phyloP scores from a whole-genome alignment of 2,113 vertebrate genomes.

The Chionis minor region DNA sequence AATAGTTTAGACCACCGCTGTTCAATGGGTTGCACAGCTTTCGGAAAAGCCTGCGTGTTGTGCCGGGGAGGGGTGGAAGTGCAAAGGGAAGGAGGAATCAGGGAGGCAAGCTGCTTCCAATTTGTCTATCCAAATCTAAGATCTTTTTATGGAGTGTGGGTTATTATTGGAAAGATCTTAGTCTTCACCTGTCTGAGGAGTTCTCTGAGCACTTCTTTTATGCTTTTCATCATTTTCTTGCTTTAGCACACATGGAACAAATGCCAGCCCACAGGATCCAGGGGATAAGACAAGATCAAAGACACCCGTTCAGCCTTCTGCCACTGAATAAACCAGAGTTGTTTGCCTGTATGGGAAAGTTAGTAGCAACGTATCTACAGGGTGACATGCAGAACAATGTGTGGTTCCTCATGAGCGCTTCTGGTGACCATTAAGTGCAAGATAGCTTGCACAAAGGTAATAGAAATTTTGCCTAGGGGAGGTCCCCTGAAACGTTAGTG shows the following conservation, averaged over 20 bases:
- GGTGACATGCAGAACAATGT: background rate
- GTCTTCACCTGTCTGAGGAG: conserved; percentile 2
- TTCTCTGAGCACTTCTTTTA: background rate
- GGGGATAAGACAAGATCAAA: background rate
- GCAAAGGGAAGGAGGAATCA: background rate
- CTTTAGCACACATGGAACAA: background rate
- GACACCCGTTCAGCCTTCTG: background rate
- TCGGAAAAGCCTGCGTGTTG: background rate
- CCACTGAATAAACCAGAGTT: background rate
- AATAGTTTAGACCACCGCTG: conserved; percentile 39
- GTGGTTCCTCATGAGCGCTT: background rate
- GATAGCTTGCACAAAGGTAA: background rate
- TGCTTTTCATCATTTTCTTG: background rate
- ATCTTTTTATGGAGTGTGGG: background rate
- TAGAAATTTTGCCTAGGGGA: background rate
- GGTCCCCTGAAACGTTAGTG: background rate
- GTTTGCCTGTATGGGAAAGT: background rate
- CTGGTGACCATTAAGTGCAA: background rate
- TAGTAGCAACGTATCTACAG: background rate
- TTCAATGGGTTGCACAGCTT: conserved; percentile 44
- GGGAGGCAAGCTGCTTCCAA: background rate
- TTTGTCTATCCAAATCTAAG: background rate
- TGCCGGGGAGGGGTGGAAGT: background rate
- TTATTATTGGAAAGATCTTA: conserved; percentile 7
- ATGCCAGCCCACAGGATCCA: background rate